Percentiles rank a stretch among this genome's conserved stretches.
Evolutionary conservation across 2,797 vertebrate species (phyloP).

Genomic region (Austrolebias charrua): DNA sequence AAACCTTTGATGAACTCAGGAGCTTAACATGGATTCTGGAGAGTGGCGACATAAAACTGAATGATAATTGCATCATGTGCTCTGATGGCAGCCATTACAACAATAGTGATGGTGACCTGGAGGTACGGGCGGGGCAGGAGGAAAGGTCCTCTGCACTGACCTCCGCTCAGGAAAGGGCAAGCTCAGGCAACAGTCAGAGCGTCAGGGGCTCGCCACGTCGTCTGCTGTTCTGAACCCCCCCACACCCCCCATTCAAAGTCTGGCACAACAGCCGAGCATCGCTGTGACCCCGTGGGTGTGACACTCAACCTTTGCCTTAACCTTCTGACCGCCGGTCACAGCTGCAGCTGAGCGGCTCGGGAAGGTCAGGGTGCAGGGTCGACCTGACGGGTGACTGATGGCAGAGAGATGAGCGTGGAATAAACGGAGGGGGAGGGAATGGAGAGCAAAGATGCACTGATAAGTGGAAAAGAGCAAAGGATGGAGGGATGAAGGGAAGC

Average conservation of each 20-base stretch:
- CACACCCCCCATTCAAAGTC: conserved; percentile 71
- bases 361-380: conserved; percentile 57
- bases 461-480: conserved; percentile 15
- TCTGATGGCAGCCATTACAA: conserved; percentile 70
- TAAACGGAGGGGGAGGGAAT: conserved; percentile 32
- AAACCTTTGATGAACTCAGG: conserved; percentile 67
- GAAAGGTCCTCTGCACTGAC: conserved; percentile 53
- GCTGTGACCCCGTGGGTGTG: conserved; percentile 80
- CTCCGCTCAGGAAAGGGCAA: conserved; percentile 70
- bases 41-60: conserved; percentile 53
- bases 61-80: conserved; percentile 73
- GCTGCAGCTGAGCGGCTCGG: conserved; percentile 71
- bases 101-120: conserved; percentile 67
- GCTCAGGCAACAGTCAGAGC: conserved; percentile 68
- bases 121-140: conserved; percentile 39
- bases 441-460: conserved; percentile 18
- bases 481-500: conserved; percentile 1
- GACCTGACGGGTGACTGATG: conserved; percentile 29
- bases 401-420: conserved; percentile 55
- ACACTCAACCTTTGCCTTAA: conserved; percentile 84
- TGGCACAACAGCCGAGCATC: conserved; percentile 74
- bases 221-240: conserved; percentile 72
- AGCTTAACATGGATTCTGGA: conserved; percentile 50
- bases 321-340: conserved; percentile 77
- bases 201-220: conserved; percentile 63